Base-by-base conservation (phyloP, 2,113 vertebrate genomes). In the Cyprinodon brontotheroides region DNA sequence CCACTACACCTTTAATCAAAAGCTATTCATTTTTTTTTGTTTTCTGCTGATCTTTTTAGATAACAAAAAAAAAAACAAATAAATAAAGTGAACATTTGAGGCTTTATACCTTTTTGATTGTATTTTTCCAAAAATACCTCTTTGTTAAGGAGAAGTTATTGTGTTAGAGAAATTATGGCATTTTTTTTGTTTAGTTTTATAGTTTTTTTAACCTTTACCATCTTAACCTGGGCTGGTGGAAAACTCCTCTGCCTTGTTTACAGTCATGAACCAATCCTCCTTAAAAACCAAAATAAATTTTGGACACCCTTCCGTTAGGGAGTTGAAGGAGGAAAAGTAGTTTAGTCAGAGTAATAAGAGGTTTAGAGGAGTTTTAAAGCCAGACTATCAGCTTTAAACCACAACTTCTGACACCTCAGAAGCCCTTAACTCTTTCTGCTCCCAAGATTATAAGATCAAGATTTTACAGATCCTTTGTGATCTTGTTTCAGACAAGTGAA, bases 401-500 rank as follows among this genome's bases (percentile, higher is more conserved):
- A 68, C 74, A 47, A 60, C 74, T 63, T 37, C 37, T 67, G 64
- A 84, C 73, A 82, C 82, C 80, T 72, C 67, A 61, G 79, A 85
- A 83, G 86, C 71, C 60, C 65, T 48, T 15, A 7, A 53, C 63
- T 64, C 61, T 2, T 72, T 80, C 73, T 20, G 40, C 38, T 70
- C 47, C 68, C 63, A 62, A 20, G 20, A 76, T n/a, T 15, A 13
- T 57, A 59, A 12, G 15, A 53, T 59, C n/a, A 40, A 47, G 40
- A 67, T 72, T 45, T 38, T 60, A 45, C 65, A 41, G 50, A 83
- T 20, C 29, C 29, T 29, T 29, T 29, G 29, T 29, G 29, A 29
- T 29, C 29, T 29, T 29, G 29, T 29, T 29, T 29, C 29, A 29
- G 29, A 72, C 36, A 62, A 20, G 41, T 68, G 8, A 13, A 53